Conservation (phyloP, 1,140 invertebrate species). For the Batillaria attramentaria region DNA sequence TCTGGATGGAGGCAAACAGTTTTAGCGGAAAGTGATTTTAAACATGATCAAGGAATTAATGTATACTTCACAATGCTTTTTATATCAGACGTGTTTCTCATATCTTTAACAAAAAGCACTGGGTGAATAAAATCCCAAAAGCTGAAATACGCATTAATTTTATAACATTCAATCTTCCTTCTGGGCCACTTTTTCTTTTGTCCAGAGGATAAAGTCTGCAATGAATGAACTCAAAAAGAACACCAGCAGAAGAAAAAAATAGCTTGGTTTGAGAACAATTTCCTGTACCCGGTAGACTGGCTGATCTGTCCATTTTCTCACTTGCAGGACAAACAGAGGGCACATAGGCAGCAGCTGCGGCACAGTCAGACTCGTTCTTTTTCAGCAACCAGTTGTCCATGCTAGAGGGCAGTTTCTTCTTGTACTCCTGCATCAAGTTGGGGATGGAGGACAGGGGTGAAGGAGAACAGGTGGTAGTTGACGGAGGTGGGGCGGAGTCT, state of each 20-base stretch:
- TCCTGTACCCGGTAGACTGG: not conserved
- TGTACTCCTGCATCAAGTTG: conserved; percentile 12
- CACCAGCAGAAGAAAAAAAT: not conserved
- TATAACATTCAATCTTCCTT: too few species aligned
- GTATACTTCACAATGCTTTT: too few species aligned
- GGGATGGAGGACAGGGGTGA: conserved; percentile 11
- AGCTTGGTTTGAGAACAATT: not conserved
- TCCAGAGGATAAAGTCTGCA: not conserved
- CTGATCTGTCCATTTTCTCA: too few species aligned
- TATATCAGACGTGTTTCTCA: too few species aligned
- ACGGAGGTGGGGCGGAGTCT: not conserved
- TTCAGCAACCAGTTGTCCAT: conserved; percentile 11
- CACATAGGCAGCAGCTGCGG: not conserved
- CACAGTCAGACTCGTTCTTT: not conserved
- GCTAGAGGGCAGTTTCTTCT: not conserved
- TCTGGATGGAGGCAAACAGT: not conserved
- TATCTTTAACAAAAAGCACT: too few species aligned
- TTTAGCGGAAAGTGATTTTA: too few species aligned
- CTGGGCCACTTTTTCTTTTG: not conserved
- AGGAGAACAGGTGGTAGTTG: not conserved
- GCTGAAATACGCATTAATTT: too few species aligned
- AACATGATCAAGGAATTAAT: too few species aligned
- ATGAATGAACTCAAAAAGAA: not conserved
- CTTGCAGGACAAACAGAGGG: not conserved
- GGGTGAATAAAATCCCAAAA: too few species aligned